phyloP scores from a whole-genome alignment of 2,888 invertebrate species.

The Euplexia lucipara region DNA sequence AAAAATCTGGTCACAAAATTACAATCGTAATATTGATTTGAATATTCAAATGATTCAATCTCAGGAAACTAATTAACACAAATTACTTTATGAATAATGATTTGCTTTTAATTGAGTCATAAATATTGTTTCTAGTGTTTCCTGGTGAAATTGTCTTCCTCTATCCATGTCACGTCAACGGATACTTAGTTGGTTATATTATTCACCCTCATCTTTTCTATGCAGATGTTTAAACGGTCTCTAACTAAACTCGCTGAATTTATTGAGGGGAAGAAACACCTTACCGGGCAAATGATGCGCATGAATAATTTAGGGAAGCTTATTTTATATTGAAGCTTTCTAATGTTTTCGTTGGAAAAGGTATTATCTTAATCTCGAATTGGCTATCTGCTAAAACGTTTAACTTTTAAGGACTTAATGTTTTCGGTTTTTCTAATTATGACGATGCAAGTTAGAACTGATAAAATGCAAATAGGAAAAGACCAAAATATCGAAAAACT shows the following conservation, averaged over 20 bases:
- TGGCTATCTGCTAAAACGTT: background rate
- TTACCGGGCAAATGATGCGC: constrained; percentile 46
- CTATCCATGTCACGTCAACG: constrained; percentile 1
- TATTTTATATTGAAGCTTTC: constrained; percentile 30
- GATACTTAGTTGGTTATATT: constrained; percentile 11
- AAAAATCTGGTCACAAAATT: constrained; percentile 24
- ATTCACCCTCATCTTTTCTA: constrained; percentile 39
- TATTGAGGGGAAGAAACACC: constrained; percentile 52
- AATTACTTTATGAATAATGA: constrained; percentile 18
- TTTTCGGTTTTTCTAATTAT: background rate
- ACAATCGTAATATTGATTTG: constrained; percentile 23
- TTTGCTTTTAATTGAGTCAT: constrained; percentile 6
- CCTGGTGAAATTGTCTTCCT: constrained; percentile 24
- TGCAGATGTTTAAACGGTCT: constrained; percentile 67
- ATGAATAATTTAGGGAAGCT: constrained; percentile 54
- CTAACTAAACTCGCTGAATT: constrained; percentile 42
- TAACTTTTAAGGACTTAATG: background rate
- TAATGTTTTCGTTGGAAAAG: constrained; percentile 19
- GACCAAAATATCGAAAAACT: too few relatives aligned
- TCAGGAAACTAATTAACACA: constrained; percentile 35
- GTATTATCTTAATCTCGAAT: constrained; percentile 17
- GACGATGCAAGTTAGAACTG: background rate
- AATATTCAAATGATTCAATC: constrained; percentile 43
- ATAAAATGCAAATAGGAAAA: too few relatives aligned
- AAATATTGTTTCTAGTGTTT: constrained; percentile 33